These are phyloP conservation scores for Amorpha juglandis DNA, from an alignment of 2,888 invertebrate genomes.

Conservation along the genomic window DNA sequence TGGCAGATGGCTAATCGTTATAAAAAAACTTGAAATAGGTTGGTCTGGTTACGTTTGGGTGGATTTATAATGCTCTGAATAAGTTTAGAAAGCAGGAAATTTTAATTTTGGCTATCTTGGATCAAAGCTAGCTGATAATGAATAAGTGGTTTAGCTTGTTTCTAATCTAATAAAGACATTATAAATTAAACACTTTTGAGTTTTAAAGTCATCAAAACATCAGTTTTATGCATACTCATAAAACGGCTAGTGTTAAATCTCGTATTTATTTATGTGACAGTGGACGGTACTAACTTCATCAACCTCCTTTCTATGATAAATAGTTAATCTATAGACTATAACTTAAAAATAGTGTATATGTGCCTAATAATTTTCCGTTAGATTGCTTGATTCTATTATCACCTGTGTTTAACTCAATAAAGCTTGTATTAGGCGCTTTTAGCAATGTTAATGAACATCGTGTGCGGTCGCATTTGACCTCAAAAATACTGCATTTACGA, in stretches of 20 bases:
- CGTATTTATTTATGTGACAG: neutral
- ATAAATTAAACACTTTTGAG: too few species aligned
- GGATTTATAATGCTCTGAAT: neutral
- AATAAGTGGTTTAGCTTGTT: neutral
- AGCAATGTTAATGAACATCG: conserved; percentile 3
- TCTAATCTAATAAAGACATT: too few species aligned
- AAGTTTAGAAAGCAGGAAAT: neutral
- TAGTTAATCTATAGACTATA: too few species aligned
- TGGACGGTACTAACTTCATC: too few species aligned
- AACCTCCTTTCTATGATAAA: too few species aligned
- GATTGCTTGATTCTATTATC: conserved; percentile 4
- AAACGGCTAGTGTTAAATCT: neutral
- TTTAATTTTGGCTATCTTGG: neutral
- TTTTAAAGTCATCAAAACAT: too few species aligned
- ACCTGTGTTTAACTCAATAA: neutral
- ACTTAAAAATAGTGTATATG: too few species aligned
- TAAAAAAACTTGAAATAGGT: conserved; percentile 11
- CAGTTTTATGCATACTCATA: too few species aligned
- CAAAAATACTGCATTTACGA: neutral
- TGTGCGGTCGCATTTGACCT: neutral
- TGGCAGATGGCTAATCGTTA: conserved; percentile 17
- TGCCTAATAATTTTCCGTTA: neutral
- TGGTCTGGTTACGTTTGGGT: neutral
- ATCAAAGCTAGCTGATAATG: too few species aligned
- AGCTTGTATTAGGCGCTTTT: neutral